A percentile compares a stretch with the other conserved stretches of the same genome.
phyloP scores from a whole-genome alignment of 2,797 vertebrate species.

The Myotis planiceps region DNA sequence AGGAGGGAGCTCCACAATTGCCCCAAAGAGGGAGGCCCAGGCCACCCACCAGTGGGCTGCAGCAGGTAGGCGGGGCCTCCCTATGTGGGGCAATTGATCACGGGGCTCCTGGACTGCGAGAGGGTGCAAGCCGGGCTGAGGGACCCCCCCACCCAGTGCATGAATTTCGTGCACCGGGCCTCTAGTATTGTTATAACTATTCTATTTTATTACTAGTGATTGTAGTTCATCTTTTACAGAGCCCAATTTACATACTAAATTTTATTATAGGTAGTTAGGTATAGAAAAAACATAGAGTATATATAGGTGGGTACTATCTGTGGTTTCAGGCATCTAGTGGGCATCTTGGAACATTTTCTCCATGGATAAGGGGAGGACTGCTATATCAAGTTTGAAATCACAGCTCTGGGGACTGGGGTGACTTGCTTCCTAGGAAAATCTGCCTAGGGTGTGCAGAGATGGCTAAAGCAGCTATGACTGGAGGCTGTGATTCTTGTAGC shows the following conservation, averaged over 20 bases:
- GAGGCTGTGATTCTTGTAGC: background rate
- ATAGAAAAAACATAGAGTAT: background rate
- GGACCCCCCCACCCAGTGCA: too few species aligned
- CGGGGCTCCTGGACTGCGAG: too few species aligned
- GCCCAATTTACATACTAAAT: background rate
- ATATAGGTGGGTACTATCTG: background rate
- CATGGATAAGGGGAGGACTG: background rate
- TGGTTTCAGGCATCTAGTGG: background rate
- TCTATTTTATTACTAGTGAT: background rate
- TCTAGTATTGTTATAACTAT: background rate
- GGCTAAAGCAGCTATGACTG: background rate
- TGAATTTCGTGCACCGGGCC: too few species aligned
- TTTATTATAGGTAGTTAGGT: background rate
- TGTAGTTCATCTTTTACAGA: background rate
- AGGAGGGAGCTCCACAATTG: too few species aligned
- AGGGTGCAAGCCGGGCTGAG: too few species aligned
- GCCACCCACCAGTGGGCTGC: too few species aligned
- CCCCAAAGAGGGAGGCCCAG: too few species aligned
- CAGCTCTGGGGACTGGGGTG: background rate
- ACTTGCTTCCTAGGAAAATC: background rate
- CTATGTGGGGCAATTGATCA: too few species aligned
- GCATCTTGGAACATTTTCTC: background rate
- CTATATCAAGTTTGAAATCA: background rate
- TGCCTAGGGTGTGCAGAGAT: background rate
- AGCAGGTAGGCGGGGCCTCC: too few species aligned